phyloP scores from a whole-genome alignment of 1,140 invertebrate species.

The Lutraria rhynchaena region DNA sequence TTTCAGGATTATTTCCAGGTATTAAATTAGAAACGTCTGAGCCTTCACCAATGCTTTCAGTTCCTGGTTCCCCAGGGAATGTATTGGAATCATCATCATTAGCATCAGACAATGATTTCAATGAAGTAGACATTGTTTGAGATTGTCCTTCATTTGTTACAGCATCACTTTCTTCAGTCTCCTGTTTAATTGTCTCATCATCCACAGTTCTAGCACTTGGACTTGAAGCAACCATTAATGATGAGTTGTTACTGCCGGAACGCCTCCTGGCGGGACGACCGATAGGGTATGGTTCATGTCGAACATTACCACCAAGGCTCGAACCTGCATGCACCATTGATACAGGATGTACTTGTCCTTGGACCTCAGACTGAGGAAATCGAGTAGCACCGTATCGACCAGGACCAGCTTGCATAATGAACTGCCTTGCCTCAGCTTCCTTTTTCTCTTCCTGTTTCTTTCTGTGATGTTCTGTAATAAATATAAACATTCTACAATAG shows the following conservation, averaged over 20 bases:
- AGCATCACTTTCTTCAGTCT: slow-evolving; percentile 21
- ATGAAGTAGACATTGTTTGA: slow-evolving; percentile 5
- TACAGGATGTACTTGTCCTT: slow-evolving; percentile 15
- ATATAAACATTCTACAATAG: no score
- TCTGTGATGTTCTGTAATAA: slow-evolving; percentile 46
- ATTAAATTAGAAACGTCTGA: slow-evolving; percentile 41
- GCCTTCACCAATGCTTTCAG: slow-evolving; percentile 20
- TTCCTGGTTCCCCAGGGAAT: slow-evolving; percentile 3
- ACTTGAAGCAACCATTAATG: not conserved
- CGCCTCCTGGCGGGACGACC: slow-evolving; percentile 24
- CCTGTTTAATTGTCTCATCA: slow-evolving; percentile 38
- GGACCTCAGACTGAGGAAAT: not conserved
- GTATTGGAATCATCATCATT: slow-evolving; percentile 12
- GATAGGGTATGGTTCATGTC: no score
- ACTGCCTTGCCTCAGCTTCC: slow-evolving; percentile 12
- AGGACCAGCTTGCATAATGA: slow-evolving; percentile 3
- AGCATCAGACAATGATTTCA: slow-evolving; percentile 14
- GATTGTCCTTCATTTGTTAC: slow-evolving; percentile 44
- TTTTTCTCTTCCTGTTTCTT: slow-evolving; percentile 49
- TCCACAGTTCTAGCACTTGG: not conserved
- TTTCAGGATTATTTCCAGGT: not conserved
- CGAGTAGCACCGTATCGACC: not conserved
- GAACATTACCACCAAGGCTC: no score
- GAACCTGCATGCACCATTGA: slow-evolving; percentile 8
- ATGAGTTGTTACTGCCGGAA: not conserved